Conservation (phyloP, 2,797 vertebrate genomes). For the Notamacropus eugenii region DNA sequence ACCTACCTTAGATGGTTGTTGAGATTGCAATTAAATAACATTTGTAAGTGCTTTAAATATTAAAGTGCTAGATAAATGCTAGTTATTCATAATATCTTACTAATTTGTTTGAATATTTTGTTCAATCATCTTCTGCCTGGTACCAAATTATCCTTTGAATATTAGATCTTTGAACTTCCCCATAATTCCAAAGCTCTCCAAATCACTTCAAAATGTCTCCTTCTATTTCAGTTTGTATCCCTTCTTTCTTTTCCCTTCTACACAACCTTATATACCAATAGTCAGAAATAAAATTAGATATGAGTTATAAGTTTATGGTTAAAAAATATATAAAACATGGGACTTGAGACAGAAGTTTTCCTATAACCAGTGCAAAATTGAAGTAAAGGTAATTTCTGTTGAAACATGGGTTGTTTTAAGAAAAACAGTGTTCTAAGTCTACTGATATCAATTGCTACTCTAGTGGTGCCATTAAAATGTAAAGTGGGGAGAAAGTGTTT, state of each 20-base stretch:
- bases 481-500: not conserved
- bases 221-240: not conserved
- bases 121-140: not conserved
- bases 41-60: not conserved
- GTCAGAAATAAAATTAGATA: not conserved
- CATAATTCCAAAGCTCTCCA: not conserved
- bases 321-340: not conserved
- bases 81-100: not conserved
- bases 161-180: not conserved
- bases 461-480: not conserved
- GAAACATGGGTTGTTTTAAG: not conserved
- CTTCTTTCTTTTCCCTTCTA: not conserved
- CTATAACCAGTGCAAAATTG: not conserved
- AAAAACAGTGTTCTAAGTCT: not conserved
- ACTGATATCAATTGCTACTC: not conserved
- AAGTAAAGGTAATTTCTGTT: not conserved
- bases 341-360: not conserved
- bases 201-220: not conserved
- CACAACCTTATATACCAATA: not conserved
- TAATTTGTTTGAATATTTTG: not conserved
- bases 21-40: not conserved
- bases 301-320: not conserved
- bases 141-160: not conserved
- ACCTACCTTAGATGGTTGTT: not conserved
- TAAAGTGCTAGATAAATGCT: not conserved